Conservation (phyloP, 2,888 invertebrate genomes). For the Saturnia japonica region DNA sequence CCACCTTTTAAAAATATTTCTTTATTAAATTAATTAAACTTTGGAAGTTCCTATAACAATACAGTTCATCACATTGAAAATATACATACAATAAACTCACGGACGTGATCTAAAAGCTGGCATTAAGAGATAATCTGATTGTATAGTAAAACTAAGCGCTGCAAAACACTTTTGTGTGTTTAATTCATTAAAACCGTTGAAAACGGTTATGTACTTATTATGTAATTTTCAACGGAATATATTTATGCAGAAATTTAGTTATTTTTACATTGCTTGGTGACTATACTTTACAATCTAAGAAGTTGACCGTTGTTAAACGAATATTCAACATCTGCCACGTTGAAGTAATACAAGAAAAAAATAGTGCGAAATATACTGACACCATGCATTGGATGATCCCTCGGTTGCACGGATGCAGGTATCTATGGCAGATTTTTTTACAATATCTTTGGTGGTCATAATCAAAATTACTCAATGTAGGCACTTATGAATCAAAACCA, state of each 20-base stretch:
- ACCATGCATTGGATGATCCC: neutral
- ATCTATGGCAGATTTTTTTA: neutral
- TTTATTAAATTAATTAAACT: conserved; percentile 27
- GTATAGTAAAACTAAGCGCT: conserved; percentile 18
- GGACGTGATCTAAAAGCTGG: conserved; percentile 12
- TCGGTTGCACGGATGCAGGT: neutral
- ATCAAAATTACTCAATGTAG: too few relatives aligned
- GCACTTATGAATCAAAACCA: too few relatives aligned
- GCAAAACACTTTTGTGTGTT: conserved; percentile 14
- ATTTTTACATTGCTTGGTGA: neutral
- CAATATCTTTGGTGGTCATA: neutral
- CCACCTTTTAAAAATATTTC: neutral
- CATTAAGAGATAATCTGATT: conserved; percentile 18
- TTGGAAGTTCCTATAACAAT: conserved; percentile 24
- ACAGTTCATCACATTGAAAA: conserved; percentile 26
- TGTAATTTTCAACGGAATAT: neutral
- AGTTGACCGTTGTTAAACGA: neutral
- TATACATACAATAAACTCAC: conserved; percentile 27
- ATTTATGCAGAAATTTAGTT: neutral
- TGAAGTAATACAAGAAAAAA: neutral
- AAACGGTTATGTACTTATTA: neutral
- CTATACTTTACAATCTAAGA: neutral
- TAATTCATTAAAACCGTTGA: conserved; percentile 22
- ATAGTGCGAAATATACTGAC: too few relatives aligned
- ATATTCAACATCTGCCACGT: neutral